Base-by-base conservation (phyloP, 2,797 vertebrate species). In the Sebastes diploproa region DNA sequence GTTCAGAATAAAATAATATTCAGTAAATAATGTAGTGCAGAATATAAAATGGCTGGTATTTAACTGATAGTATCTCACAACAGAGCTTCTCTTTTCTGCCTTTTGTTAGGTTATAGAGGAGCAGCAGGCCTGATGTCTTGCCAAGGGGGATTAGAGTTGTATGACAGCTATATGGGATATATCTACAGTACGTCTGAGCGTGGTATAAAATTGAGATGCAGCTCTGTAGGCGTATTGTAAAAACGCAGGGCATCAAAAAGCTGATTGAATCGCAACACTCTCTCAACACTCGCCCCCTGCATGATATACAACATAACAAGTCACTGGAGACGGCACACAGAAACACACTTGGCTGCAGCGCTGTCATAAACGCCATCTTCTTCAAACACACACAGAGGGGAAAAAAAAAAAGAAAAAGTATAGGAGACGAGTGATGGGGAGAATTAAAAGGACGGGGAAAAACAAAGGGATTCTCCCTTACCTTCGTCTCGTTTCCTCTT, bases 401-500 rank as follows among this genome's bases (percentile, higher is more conserved):
- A 11, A 32, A 67, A 68, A 68, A 10, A 36, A 75, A 63, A 70
- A 67, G n/a, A 69, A 72, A 79, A 66, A 89, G 92, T 93, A 87
- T 89, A 86, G 86, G 72, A 91, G 87, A 91, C 71, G 82, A 91
- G 84, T 88, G 87, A 90, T 92, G 84, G 88, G 73, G 85, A 90
- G 87, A 90, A 92, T 90, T 89, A 86, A 88, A 86, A 86, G 78
- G 88, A 82, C 38, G 66, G 77, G 42, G 2, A 70, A 88, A 77
- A 87, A 77, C 84, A 89, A 82, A 23, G 73, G 63, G 67, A 38
- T 38, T 82, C 75, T 90, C 91, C 94, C 97, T 97, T 96, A 99
- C 98, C 98, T 95, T 99, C 98, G 91, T 99, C 98, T 95, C 98
- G 97, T 97, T 99, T 99, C 96, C 98, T 98, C 96, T 99, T 99